A percentile compares a stretch with the other conserved stretches of the same genome.
phyloP scores from a whole-genome alignment of 1,140 invertebrate genomes.

The Cyclina sinensis region DNA sequence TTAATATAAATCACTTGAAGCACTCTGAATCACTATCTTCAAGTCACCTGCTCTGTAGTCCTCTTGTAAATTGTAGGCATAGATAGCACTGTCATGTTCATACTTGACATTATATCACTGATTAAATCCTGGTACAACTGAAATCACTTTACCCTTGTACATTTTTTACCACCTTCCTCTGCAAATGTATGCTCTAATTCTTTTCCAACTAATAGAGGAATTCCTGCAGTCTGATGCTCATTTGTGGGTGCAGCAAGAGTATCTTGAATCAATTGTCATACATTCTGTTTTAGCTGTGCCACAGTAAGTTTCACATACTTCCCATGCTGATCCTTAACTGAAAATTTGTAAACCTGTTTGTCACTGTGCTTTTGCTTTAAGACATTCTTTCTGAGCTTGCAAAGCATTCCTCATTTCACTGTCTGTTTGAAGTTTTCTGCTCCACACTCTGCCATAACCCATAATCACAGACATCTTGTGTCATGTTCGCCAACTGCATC shows the following conservation, averaged over 20 bases:
- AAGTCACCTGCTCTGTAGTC: too few relatives aligned
- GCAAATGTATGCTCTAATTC: neutral
- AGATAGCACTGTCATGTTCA: neutral
- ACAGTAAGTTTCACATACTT: neutral
- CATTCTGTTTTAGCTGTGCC: neutral
- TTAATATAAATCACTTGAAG: too few relatives aligned
- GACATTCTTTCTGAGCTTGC: constrained; percentile 35
- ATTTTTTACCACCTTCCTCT: neutral
- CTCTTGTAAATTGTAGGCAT: neutral
- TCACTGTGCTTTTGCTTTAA: constrained; percentile 27
- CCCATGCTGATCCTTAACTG: neutral
- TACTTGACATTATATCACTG: neutral
- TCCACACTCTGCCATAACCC: constrained; percentile 23
- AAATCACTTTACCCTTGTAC: neutral
- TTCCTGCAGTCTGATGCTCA: too few relatives aligned
- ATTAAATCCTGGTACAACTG: neutral
- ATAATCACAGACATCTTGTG: neutral
- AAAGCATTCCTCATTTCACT: constrained; percentile 23
- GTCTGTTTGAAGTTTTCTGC: neutral
- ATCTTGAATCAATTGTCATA: neutral
- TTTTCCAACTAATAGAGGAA: neutral
- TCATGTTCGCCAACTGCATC: constrained; percentile 7
- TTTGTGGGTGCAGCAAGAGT: neutral
- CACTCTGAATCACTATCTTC: too few relatives aligned
- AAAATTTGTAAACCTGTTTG: neutral